A percentile compares a stretch with the other conserved stretches of the same genome.
Conservation (phyloP, 2,888 invertebrate genomes). For the Augiades crinisus region DNA sequence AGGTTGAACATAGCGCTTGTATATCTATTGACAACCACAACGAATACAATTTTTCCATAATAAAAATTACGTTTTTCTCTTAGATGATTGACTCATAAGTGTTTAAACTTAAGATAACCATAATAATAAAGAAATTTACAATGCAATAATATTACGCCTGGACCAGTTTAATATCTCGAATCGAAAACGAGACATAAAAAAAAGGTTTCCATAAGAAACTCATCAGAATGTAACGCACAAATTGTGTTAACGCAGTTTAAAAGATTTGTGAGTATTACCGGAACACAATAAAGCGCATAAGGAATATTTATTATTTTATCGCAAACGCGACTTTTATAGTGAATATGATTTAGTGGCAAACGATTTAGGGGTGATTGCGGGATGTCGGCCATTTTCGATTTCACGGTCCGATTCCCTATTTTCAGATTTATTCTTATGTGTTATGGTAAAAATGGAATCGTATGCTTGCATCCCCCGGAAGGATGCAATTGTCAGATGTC, state of each 20-base stretch:
- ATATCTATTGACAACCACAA: too few relatives aligned
- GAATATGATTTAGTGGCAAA: constrained; percentile 69
- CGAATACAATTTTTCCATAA: too few relatives aligned
- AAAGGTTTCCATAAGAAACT: constrained; percentile 2
- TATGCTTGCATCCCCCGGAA: constrained; percentile 21
- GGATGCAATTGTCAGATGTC: constrained; percentile 23
- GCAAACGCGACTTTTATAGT: constrained; percentile 65
- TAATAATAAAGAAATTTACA: too few relatives aligned
- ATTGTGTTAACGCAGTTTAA: constrained; percentile 26
- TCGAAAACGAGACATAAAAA: constrained; percentile 15
- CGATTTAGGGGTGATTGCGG: constrained; percentile 52
- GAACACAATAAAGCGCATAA: constrained; percentile 63
- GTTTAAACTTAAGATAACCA: too few relatives aligned
- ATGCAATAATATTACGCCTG: too few relatives aligned
- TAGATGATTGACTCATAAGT: too few relatives aligned
- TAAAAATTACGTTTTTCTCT: too few relatives aligned
- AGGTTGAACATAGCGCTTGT: too few relatives aligned
- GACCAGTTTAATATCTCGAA: not conserved
- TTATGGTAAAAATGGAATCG: constrained; percentile 15
- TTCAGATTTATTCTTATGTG: constrained; percentile 31
- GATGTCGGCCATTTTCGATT: constrained; percentile 70
- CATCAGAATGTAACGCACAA: constrained; percentile 1
- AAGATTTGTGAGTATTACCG: constrained; percentile 57
- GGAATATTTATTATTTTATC: constrained; percentile 73
- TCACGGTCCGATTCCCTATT: constrained; percentile 54